Evolutionary conservation across 2,113 vertebrate genomes (phyloP).

Genomic region (Balaenoptera acutorostrata): DNA sequence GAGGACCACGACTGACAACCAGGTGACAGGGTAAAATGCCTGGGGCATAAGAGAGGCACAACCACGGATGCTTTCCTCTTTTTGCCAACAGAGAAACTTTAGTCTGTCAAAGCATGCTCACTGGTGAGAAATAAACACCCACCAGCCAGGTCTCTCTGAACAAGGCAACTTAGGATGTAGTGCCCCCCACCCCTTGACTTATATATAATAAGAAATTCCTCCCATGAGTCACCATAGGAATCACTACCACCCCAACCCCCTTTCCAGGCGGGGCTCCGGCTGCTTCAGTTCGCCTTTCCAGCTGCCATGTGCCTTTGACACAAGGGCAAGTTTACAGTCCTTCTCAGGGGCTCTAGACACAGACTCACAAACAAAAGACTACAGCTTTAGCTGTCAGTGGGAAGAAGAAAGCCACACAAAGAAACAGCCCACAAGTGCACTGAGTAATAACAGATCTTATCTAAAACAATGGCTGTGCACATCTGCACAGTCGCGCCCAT

Average conservation of each 20-base stretch:
- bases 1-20: background rate
- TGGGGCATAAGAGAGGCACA: background rate
- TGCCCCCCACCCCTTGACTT: fast-evolving
- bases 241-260: fast-evolving
- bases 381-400: background rate
- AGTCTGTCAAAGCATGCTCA: background rate
- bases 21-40: background rate
- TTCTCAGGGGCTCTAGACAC: background rate
- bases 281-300: background rate
- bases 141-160: too few relatives aligned
- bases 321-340: background rate
- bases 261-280: fast-evolving
- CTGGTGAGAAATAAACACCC: background rate
- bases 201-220: background rate
- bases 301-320: background rate
- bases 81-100: too few relatives aligned
- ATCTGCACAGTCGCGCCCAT: fast-evolving
- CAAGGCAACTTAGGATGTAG: background rate
- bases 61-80: background rate
- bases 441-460: background rate
- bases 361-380: background rate
- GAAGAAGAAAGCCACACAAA: background rate
- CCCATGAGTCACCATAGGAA: fast-evolving
- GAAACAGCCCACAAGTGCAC: background rate
- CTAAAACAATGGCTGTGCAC: background rate